Base-by-base conservation (phyloP, 2,888 invertebrate genomes). In the Orthosia incerta region DNA sequence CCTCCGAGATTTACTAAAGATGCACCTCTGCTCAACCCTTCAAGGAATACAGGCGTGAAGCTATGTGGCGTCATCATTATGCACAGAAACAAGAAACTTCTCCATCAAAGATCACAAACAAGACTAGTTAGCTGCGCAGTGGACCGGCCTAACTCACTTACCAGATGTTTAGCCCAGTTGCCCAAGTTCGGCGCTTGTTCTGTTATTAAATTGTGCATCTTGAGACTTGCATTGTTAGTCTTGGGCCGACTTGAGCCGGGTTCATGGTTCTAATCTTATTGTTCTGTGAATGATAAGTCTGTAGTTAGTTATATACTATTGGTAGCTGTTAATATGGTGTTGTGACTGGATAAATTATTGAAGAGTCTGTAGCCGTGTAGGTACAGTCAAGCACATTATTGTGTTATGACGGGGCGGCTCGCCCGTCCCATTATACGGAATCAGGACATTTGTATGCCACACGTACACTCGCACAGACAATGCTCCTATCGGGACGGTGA, bases 381-480 rank as follows among this genome's bases (percentile, higher is more conserved):
- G 60, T 60, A 82, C 78, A 71, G 82, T 76, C 82, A n/a, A 46
- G 71, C 85, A 62, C 82, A 82, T 82, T 77, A 85, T 66, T 20
- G 51, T 72, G 73, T 76, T 76, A 82, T 82, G 82, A 82, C 66
- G 69, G 74, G 69, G 74, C 79, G 61, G 68, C 65, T 26, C 45
- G 59, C 71, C 59, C 79, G 79, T 75, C 77, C 80, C 87, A 89
- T 90, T 89, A 88, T 83, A 71, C 76, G 74, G 76, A 89, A 89
- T 87, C 79, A 83, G 80, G 55, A 80, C 89, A 91, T 91, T 90
- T 90, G 88, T 91, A 91, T 91, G 89, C 91, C 64, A 83, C 83
- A 70, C 74, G 78, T 83, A 80, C 69, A 79, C 53, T 63, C 72
- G 71, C 70, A 75, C 86, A 85, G 86, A 86, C 86, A 87, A 83